A percentile compares a stretch with the other conserved stretches of the same genome.
Conservation (phyloP, 2,113 vertebrate species). For the Rhinopithecus roxellana region DNA sequence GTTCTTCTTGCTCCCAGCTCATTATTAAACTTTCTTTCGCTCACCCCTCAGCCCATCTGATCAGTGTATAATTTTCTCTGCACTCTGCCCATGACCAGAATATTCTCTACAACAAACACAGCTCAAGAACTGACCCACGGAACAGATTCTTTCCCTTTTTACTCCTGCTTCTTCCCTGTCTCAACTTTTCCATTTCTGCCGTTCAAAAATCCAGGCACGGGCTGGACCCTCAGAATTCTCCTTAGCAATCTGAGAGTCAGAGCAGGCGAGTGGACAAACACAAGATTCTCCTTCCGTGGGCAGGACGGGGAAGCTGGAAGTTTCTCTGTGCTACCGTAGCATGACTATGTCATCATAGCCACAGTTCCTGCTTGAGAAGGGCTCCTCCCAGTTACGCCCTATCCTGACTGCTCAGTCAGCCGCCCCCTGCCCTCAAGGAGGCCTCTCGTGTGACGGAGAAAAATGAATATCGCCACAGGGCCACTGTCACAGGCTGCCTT, state of each 20-base stretch:
- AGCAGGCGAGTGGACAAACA: rapidly evolving
- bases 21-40: rapidly evolving
- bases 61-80: not conserved
- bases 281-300: rapidly evolving
- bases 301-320: rapidly evolving
- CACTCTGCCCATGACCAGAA: rapidly evolving
- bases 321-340: rapidly evolving
- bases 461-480: rapidly evolving
- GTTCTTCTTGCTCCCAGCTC: rapidly evolving
- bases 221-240: not conserved
- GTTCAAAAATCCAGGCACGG: not conserved
- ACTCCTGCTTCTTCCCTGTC: not conserved
- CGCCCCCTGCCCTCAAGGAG: not conserved
- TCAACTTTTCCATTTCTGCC: rapidly evolving
- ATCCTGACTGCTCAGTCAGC: not conserved
- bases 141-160: rapidly evolving
- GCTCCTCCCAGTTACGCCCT: rapidly evolving
- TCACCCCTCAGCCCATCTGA: not conserved
- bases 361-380: not conserved
- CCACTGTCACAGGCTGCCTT: rapidly evolving
- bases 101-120: too few relatives aligned
- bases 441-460: rapidly evolving
- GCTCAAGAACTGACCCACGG: not conserved
- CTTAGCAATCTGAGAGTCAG: rapidly evolving
- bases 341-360: rapidly evolving